Evolutionary conservation across 2,888 invertebrate species (phyloP).

Genomic region (Coelogynopora nodosa): DNA sequence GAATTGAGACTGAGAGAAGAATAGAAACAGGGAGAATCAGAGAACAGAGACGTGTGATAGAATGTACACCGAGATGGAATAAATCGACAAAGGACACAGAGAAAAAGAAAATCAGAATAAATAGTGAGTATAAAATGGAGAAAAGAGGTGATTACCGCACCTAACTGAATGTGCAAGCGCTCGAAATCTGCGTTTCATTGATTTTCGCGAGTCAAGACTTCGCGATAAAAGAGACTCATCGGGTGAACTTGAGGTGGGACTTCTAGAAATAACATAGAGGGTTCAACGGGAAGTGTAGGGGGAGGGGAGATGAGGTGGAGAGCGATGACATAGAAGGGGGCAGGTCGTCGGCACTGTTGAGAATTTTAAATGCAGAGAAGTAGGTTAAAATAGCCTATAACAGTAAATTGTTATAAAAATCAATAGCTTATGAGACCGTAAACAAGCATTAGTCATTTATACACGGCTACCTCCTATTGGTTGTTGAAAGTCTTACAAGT

Average conservation of each 20-base stretch:
- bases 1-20: no score
- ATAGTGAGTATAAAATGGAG: background rate
- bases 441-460: no score
- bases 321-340: no score
- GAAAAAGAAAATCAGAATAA: conserved; percentile 10
- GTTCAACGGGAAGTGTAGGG: background rate
- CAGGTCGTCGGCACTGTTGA: no score
- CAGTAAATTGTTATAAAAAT: no score
- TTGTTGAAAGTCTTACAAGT: no score
- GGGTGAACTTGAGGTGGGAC: background rate
- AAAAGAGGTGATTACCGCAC: background rate
- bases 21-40: no score
- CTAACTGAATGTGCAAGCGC: conserved; percentile 26
- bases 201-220: conserved; percentile 4
- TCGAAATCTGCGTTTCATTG: conserved; percentile 37
- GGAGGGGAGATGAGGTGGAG: background rate
- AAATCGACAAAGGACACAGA: background rate
- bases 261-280: background rate
- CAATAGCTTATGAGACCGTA: no score
- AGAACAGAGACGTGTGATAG: background rate
- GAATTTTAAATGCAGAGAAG: no score
- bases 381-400: no score
- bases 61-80: background rate
- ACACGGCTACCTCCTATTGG: no score
- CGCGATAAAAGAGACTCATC: background rate